Percentiles rank a stretch among this genome's conserved stretches.
phyloP scores from a whole-genome alignment of 2,113 vertebrate genomes.

The Cathartes aura region DNA sequence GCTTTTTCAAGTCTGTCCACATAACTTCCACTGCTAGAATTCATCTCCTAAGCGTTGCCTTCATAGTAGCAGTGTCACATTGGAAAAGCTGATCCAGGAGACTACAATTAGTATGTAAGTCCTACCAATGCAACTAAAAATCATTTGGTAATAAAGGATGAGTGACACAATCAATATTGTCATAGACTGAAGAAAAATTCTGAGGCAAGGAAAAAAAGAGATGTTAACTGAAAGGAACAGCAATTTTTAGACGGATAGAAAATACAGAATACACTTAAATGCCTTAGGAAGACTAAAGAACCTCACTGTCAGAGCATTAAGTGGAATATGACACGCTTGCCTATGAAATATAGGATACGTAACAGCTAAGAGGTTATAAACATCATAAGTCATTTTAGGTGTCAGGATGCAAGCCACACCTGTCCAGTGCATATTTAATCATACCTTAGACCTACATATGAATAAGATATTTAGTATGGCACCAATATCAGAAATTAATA shows the following conservation, averaged over 20 bases:
- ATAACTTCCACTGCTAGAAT: neutral
- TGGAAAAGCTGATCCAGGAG: neutral
- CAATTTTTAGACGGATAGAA: conserved; percentile 26
- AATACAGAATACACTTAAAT: neutral
- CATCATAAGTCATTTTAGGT: neutral
- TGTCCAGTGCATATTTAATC: conserved; percentile 40
- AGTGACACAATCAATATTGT: conserved; percentile 23
- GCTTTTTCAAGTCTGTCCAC: neutral
- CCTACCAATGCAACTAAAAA: neutral
- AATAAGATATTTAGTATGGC: conserved; percentile 49
- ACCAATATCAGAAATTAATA: conserved; percentile 59
- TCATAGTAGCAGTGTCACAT: neutral
- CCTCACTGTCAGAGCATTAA: neutral
- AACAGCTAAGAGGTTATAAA: neutral
- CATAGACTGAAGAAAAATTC: neutral
- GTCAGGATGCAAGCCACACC: conserved; percentile 55
- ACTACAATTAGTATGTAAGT: neutral
- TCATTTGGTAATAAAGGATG: conserved; percentile 7
- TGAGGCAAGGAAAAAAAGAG: neutral
- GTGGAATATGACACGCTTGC: neutral
- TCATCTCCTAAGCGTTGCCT: neutral
- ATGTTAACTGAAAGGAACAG: neutral
- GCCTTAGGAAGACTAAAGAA: neutral
- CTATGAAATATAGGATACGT: neutral
- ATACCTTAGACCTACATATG: conserved; percentile 11